Evolutionary conservation across 2,797 vertebrate genomes (phyloP).

Genomic region (Coluber constrictor): DNA sequence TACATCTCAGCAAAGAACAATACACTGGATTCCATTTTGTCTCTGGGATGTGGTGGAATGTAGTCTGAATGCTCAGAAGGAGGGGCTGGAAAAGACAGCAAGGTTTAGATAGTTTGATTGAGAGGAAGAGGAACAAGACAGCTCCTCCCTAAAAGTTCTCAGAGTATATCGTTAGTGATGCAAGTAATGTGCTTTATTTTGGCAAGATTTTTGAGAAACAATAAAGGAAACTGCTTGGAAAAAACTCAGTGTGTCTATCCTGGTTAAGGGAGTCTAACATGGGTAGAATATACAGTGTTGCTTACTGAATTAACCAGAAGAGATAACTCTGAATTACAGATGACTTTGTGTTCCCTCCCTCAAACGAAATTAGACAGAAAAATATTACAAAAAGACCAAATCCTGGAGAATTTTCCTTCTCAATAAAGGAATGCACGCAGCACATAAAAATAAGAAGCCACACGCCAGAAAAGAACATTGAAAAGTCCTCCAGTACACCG

Average conservation of each 20-base stretch:
- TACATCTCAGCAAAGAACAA: background rate
- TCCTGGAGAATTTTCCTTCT: background rate
- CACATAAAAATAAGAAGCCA: background rate
- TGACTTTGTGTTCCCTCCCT: background rate
- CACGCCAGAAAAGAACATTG: background rate
- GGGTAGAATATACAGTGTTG: background rate
- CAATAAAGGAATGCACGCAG: background rate
- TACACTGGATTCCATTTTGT: background rate
- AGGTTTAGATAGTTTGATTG: background rate
- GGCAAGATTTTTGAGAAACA: background rate
- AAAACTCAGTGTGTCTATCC: background rate
- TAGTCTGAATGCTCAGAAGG: background rate
- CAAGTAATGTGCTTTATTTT: background rate
- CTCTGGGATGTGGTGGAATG: background rate
- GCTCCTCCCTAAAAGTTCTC: background rate
- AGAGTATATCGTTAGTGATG: background rate
- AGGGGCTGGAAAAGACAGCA: background rate
- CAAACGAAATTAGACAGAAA: background rate
- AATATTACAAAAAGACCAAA: background rate
- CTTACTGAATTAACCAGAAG: background rate
- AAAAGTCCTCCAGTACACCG: background rate
- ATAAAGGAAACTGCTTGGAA: background rate
- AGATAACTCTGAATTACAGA: background rate
- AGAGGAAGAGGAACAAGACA: background rate
- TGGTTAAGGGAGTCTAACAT: background rate